Evolutionary conservation across 2,888 invertebrate species (phyloP).

Genomic region (Chaetogeoica ovagalla): DNA sequence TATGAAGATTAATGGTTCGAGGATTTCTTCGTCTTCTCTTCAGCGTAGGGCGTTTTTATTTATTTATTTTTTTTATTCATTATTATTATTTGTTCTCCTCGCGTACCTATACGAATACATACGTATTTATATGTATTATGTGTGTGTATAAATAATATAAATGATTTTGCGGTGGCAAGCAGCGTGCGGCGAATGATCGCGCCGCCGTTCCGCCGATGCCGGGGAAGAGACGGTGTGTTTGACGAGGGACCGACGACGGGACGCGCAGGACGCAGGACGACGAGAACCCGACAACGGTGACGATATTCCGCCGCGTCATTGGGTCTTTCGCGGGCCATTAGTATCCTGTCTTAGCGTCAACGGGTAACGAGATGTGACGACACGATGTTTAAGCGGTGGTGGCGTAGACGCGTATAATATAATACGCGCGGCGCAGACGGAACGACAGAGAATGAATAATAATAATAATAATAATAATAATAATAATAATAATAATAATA

Average conservation of each 20-base stretch:
- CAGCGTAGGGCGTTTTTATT: background rate
- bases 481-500: background rate
- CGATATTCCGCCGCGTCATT: slow-evolving; percentile 41
- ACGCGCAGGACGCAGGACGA: background rate
- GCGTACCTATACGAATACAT: background rate
- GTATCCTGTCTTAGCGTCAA: slow-evolving; percentile 7
- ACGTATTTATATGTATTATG: background rate
- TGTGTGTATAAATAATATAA: slow-evolving; percentile 37
- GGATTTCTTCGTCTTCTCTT: slow-evolving; percentile 42
- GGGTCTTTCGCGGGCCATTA: slow-evolving; percentile 27
- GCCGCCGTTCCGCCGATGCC: too few relatives aligned
- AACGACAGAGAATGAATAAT: background rate
- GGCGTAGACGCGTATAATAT: too few relatives aligned
- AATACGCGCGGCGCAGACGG: background rate
- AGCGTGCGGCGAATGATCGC: background rate
- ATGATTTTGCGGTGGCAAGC: slow-evolving; percentile 32
- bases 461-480: background rate
- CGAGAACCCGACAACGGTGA: background rate
- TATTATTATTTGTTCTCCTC: slow-evolving; percentile 18
- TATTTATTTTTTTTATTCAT: slow-evolving; percentile 1
- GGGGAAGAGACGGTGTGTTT: slow-evolving; percentile 15
- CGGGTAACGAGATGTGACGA: slow-evolving; percentile 44
- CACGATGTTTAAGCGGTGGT: slow-evolving; percentile 7
- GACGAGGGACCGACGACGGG: background rate
- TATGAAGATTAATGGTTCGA: slow-evolving; percentile 52